phyloP scores from a whole-genome alignment of 2,797 vertebrate genomes.

The Vireo griseus region DNA sequence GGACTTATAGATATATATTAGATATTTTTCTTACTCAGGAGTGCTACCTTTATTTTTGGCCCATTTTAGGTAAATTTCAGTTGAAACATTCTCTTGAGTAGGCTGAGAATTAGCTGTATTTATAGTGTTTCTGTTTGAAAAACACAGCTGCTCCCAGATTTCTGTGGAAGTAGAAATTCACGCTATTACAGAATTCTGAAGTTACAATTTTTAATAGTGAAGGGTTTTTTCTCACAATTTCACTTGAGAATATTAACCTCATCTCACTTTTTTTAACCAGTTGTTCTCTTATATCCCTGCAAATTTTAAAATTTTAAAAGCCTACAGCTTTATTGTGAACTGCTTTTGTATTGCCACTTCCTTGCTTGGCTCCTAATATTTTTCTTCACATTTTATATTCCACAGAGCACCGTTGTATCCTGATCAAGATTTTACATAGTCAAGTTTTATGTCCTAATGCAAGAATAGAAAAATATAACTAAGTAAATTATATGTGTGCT shows the following conservation, averaged over 20 bases:
- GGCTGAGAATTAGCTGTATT: background rate
- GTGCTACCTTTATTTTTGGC: background rate
- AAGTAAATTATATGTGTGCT: background rate
- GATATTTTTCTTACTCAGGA: background rate
- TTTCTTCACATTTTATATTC: background rate
- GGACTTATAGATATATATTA: background rate
- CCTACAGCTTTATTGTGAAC: background rate
- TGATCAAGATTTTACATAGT: background rate
- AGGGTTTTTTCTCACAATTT: background rate
- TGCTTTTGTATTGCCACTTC: background rate
- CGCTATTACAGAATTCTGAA: background rate
- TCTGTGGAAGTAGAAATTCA: background rate
- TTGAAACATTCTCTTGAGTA: background rate
- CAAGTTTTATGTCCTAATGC: background rate
- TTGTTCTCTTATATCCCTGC: background rate
- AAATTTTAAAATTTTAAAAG: background rate
- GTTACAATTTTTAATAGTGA: background rate
- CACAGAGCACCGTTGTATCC: background rate
- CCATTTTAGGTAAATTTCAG: background rate
- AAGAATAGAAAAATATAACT: background rate
- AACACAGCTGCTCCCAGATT: background rate
- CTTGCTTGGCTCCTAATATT: background rate
- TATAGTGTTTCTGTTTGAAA: background rate
- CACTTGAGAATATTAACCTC: background rate
- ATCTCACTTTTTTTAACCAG: background rate